phyloP scores from a whole-genome alignment of 2,113 vertebrate genomes.

The Struthio camelus region DNA sequence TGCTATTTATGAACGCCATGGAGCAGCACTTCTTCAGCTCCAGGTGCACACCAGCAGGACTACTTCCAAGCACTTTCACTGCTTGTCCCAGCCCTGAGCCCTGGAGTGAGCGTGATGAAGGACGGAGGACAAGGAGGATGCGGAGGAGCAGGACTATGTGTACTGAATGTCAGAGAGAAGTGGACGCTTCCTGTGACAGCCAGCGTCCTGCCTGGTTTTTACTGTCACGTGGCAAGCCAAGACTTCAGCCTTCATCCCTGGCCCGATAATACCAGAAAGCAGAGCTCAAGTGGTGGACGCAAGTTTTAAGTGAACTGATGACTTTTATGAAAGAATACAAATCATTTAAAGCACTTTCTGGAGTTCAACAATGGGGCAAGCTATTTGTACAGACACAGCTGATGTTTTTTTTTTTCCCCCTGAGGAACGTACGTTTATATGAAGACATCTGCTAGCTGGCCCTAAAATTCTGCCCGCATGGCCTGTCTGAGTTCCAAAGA shows the following conservation, averaged over 20 bases:
- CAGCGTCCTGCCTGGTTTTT: background rate
- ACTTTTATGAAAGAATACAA: background rate
- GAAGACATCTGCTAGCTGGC: background rate
- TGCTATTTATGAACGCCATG: background rate
- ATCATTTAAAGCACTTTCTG: background rate
- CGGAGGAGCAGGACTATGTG: background rate
- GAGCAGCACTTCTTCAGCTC: background rate
- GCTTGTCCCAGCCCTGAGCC: background rate
- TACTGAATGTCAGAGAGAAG: background rate
- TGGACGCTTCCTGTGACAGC: accelerated
- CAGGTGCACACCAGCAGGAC: background rate
- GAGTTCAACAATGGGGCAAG: background rate
- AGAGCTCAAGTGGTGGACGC: background rate
- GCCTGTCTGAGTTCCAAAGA: background rate
- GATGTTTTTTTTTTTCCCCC: background rate
- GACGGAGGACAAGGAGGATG: background rate
- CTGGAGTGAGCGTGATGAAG: background rate
- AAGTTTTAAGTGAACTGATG: background rate
- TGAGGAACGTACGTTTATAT: conserved; percentile 1
- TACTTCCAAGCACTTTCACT: background rate
- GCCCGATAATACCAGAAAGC: background rate
- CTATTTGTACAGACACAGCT: background rate
- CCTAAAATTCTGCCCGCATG: background rate
- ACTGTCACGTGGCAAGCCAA: background rate
- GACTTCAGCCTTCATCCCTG: background rate